phyloP scores from a whole-genome alignment of 1,140 invertebrate species.

The Plodia interpunctella region DNA sequence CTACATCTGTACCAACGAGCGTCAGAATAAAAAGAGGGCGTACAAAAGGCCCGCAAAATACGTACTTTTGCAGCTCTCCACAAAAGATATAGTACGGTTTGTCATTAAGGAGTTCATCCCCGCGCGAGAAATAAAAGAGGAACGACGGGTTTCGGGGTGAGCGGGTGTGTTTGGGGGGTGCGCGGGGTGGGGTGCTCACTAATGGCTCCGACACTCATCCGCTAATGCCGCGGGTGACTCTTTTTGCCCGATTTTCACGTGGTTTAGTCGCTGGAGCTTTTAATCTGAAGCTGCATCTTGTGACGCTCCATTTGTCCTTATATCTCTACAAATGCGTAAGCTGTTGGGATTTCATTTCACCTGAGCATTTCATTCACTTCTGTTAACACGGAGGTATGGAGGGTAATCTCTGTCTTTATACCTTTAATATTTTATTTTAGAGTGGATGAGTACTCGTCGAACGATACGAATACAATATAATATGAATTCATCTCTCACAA shows the following conservation, averaged over 20 bases:
- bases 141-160: slow-evolving; percentile 49
- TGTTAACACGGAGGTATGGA: too few species aligned
- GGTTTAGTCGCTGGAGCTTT: slow-evolving; percentile 73
- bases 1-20: slow-evolving; percentile 43
- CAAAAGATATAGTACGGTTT: slow-evolving; percentile 76
- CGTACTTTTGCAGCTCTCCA: slow-evolving; percentile 72
- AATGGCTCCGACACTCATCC: slow-evolving; percentile 75
- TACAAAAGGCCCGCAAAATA: slow-evolving; percentile 75
- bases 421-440: too few species aligned
- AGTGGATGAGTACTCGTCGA: too few species aligned
- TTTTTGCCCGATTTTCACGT: slow-evolving; percentile 75
- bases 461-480: too few species aligned
- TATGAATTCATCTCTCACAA: too few species aligned
- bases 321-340: slow-evolving; percentile 11
- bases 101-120: slow-evolving; percentile 77
- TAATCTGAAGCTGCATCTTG: slow-evolving; percentile 72
- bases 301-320: slow-evolving; percentile 61
- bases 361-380: neutral
- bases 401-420: too few species aligned
- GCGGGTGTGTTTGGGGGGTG: slow-evolving; percentile 24
- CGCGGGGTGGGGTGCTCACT: slow-evolving; percentile 46
- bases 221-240: slow-evolving; percentile 75
- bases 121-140: slow-evolving; percentile 75
- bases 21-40: slow-evolving; percentile 64
- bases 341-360: neutral